phyloP scores from a whole-genome alignment of 2,113 vertebrate species.

The Hippocampus comes region DNA sequence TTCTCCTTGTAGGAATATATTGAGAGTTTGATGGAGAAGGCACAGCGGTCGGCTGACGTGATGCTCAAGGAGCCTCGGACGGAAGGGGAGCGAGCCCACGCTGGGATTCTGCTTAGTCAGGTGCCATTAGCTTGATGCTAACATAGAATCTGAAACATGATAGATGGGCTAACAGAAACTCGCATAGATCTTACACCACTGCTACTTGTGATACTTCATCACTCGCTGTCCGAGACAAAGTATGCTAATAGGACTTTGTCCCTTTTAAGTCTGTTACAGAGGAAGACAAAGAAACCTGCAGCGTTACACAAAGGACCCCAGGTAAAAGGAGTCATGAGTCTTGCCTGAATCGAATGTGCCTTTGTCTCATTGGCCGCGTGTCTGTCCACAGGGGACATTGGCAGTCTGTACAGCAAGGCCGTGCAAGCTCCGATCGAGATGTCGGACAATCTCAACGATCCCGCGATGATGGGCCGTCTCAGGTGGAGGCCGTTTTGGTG shows the following conservation, averaged over 20 bases:
- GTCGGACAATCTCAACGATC: constrained; percentile 23
- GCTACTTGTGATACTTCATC: background rate
- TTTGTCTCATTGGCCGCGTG: background rate
- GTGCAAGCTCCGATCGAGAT: constrained; percentile 10
- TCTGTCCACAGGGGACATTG: constrained; percentile 35
- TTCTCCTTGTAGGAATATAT: constrained; percentile 76
- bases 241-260: background rate
- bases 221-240: background rate
- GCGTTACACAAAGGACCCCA: constrained; percentile 24
- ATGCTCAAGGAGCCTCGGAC: constrained; percentile 78
- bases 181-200: background rate
- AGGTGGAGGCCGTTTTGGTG: constrained; percentile 17
- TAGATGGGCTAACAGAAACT: background rate
- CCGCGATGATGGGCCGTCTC: background rate
- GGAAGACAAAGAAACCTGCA: constrained; percentile 53
- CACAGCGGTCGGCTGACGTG: constrained; percentile 73
- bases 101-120: constrained; percentile 72
- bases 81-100: constrained; percentile 70
- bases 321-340: constrained; percentile 18
- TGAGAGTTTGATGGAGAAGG: constrained; percentile 75
- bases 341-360: background rate
- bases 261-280: constrained; percentile 75
- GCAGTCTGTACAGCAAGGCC: constrained; percentile 38
- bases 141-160: no score
- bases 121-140: background rate